Percentiles rank a stretch among this genome's conserved stretches.
Evolutionary conservation across 2,113 vertebrate species (phyloP).

Genomic region (Petrocephalus microphthalmus): DNA sequence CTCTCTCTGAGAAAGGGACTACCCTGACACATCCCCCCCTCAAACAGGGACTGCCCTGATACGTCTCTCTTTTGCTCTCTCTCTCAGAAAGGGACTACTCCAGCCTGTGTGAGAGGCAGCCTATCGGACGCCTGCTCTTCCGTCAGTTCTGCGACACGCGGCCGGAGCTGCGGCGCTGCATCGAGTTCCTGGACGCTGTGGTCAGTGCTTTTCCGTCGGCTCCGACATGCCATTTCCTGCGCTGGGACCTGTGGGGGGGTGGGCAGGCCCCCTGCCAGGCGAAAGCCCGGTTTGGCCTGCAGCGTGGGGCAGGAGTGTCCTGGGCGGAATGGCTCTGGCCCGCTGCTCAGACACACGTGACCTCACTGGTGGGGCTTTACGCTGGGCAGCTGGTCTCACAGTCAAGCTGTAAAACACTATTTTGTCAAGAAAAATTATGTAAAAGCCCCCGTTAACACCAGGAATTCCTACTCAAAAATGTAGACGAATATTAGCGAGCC

Average conservation of each 20-base stretch:
- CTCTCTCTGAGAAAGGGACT: not conserved
- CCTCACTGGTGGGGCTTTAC: not conserved
- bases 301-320: not conserved
- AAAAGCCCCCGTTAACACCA: not conserved
- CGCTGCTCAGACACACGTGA: not conserved
- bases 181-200: constrained; percentile 84
- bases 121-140: constrained; percentile 83
- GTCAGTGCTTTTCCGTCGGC: constrained; percentile 57
- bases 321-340: not conserved
- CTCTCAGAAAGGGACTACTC: constrained; percentile 74
- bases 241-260: constrained; percentile 17
- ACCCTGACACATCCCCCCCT: not conserved
- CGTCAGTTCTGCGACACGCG: constrained; percentile 81
- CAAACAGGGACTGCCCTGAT: not conserved
- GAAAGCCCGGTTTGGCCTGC: constrained; percentile 28
- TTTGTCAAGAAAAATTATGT: not conserved
- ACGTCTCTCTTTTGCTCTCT: not conserved
- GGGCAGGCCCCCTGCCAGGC: constrained; percentile 41
- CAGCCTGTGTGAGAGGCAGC: constrained; percentile 82
- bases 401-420: not conserved
- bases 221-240: constrained; percentile 6
- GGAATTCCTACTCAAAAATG: not conserved
- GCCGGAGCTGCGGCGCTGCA: constrained; percentile 67
- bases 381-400: not conserved
- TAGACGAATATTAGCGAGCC: not conserved